Evolutionary conservation across 2,888 invertebrate genomes (phyloP).

Genomic region (Tolmerus cingulatus): DNA sequence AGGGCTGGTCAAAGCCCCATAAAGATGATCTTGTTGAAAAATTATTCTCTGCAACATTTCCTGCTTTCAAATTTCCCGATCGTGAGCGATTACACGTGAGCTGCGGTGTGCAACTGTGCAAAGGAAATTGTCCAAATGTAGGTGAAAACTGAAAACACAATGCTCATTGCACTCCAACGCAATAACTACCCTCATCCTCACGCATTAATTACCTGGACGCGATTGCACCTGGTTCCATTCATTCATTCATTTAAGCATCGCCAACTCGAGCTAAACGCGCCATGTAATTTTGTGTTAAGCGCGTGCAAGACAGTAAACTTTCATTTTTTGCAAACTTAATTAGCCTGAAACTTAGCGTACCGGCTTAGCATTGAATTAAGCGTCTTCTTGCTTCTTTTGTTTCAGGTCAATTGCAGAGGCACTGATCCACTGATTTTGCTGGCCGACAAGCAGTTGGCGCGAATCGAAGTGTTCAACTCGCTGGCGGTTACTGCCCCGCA

Average conservation of each 20-base stretch:
- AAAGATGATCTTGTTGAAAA: slow-evolving; percentile 63
- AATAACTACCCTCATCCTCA: background rate
- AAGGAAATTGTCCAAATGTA: slow-evolving; percentile 74
- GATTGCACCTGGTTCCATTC: background rate
- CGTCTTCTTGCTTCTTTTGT: slow-evolving; percentile 40
- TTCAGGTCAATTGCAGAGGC: slow-evolving; percentile 63
- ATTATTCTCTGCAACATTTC: slow-evolving; percentile 69
- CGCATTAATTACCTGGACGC: background rate
- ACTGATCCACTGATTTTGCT: slow-evolving; percentile 57
- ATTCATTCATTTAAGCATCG: background rate
- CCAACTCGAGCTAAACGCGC: background rate
- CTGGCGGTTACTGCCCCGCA: slow-evolving; percentile 81
- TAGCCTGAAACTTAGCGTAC: background rate
- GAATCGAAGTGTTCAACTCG: slow-evolving; percentile 80
- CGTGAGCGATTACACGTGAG: slow-evolving; percentile 78
- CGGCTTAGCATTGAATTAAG: background rate
- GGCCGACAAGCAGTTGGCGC: slow-evolving; percentile 60
- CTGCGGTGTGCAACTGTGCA: slow-evolving; percentile 81
- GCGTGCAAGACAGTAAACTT: slow-evolving; percentile 12
- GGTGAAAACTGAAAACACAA: slow-evolving; percentile 51
- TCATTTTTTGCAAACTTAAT: slow-evolving; percentile 31
- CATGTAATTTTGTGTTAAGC: slow-evolving; percentile 2
- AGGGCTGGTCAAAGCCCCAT: slow-evolving; percentile 62
- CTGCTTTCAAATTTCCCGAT: slow-evolving; percentile 85
- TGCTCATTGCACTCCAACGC: background rate